These are phyloP conservation scores for Antheraea assamensis DNA, from an alignment of 2,888 invertebrate genomes.

Conservation along the genomic window DNA sequence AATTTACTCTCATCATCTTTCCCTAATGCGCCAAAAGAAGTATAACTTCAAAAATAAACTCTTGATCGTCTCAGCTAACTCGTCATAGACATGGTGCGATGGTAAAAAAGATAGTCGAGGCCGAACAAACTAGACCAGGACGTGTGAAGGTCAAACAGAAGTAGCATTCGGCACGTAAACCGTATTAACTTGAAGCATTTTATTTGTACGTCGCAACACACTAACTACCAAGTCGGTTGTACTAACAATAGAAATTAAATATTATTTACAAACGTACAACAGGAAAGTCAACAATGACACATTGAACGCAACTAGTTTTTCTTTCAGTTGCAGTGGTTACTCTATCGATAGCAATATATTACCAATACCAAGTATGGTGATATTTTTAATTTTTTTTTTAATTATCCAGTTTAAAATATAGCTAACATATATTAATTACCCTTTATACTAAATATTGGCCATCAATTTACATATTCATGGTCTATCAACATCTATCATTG, in stretches of 20 bases:
- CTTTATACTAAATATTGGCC: no score
- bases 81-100: neutral
- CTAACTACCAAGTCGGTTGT: neutral
- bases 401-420: neutral
- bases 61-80: neutral
- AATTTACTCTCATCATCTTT: no score
- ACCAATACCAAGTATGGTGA: neutral
- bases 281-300: neutral
- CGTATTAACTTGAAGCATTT: neutral
- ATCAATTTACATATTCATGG: no score
- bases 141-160: neutral
- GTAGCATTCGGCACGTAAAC: slow-evolving; percentile 1
- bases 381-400: neutral
- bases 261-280: neutral
- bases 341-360: neutral
- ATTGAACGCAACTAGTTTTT: neutral
- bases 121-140: neutral
- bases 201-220: slow-evolving; percentile 7
- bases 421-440: neutral
- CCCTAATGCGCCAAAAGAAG: no score
- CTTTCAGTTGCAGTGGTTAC: neutral
- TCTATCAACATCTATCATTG: no score
- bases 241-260: neutral
- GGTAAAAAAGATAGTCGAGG: neutral
- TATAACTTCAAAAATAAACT: neutral